A percentile compares a stretch with the other conserved stretches of the same genome.
These are phyloP conservation scores for Zosterops borbonicus DNA, from an alignment of 2,113 vertebrate species.

Conservation along the genomic window DNA sequence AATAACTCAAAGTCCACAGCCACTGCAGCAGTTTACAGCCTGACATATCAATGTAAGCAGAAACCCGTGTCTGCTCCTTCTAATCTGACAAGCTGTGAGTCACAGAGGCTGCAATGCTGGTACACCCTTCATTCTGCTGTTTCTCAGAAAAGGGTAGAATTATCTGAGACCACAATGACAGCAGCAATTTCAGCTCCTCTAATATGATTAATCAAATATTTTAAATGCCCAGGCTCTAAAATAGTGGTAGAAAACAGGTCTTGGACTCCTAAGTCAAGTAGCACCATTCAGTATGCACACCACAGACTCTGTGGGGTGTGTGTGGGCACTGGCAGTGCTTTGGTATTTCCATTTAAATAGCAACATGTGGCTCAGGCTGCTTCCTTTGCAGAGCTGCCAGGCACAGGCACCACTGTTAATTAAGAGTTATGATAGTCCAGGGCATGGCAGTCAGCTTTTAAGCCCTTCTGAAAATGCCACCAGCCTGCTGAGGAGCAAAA, in stretches of 20 bases:
- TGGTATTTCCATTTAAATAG: not conserved
- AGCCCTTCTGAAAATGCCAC: not conserved
- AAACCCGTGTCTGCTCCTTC: not conserved
- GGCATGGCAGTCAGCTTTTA: not conserved
- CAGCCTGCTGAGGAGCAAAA: not conserved
- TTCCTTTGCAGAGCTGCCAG: not conserved
- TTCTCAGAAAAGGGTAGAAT: not conserved
- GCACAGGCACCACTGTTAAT: not conserved
- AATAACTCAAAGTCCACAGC: constrained; percentile 41
- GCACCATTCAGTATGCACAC: not conserved
- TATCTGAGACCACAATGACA: not conserved
- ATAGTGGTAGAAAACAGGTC: not conserved
- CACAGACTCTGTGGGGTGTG: accelerated
- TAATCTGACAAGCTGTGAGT: not conserved
- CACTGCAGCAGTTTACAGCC: not conserved
- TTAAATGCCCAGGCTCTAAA: not conserved
- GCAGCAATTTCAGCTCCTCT: not conserved
- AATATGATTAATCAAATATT: not conserved
- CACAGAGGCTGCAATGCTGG: not conserved
- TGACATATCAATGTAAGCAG: not conserved
- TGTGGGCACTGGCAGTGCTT: not conserved
- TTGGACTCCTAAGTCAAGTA: not conserved
- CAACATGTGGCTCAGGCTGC: not conserved
- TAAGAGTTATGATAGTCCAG: not conserved
- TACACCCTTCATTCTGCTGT: not conserved